A percentile compares a stretch with the other conserved stretches of the same genome.
These are phyloP conservation scores for Ptychadena robeensis DNA, from an alignment of 2,797 vertebrate genomes.

Conservation along the genomic window DNA sequence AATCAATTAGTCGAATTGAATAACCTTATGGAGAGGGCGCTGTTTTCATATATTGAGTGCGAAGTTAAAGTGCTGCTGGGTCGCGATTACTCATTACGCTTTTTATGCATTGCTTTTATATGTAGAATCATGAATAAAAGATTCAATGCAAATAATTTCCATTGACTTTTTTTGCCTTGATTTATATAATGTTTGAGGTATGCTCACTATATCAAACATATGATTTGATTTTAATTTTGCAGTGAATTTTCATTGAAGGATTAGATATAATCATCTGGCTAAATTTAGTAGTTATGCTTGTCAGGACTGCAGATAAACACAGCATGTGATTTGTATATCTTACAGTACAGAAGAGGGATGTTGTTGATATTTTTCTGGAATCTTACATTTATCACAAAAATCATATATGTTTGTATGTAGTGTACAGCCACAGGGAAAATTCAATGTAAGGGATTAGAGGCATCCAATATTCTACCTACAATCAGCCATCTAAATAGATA, in stretches of 20 bases:
- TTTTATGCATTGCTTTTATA: slow-evolving; percentile 16
- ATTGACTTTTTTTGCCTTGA: slow-evolving; percentile 4
- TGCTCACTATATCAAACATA: not conserved
- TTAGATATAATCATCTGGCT: not conserved
- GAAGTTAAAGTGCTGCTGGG: slow-evolving; percentile 28
- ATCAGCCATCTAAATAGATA: no score
- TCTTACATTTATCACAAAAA: not conserved
- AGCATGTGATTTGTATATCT: no score
- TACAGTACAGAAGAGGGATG: not conserved
- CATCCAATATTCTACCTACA: no score
- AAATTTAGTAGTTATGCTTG: not conserved
- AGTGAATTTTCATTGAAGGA: not conserved
- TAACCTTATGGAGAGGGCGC: not conserved
- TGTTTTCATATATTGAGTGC: not conserved
- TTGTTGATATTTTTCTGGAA: not conserved
- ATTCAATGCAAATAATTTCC: not conserved
- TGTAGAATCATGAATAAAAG: slow-evolving; percentile 35
- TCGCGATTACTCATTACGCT: not conserved
- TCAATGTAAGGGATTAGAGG: no score
- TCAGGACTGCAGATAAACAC: no score
- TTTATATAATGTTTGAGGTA: not conserved
- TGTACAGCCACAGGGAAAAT: no score
- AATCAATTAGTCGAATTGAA: slow-evolving; percentile 26
- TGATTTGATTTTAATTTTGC: not conserved
- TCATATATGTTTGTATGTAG: no score